Evolutionary conservation across 2,888 invertebrate species (phyloP).

Genomic region (Apamea crenata): DNA sequence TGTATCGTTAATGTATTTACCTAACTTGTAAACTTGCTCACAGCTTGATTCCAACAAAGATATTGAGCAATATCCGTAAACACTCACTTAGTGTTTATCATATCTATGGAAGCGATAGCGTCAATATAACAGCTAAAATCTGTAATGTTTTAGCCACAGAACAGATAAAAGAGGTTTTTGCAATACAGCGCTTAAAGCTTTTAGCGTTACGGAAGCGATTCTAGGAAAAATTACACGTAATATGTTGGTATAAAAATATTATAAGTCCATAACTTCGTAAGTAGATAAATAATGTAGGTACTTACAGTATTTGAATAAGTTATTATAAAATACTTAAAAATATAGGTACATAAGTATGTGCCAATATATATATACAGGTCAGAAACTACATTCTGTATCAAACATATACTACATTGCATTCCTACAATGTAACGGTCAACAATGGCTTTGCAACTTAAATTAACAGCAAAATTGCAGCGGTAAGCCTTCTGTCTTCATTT

Average conservation of each 20-base stretch:
- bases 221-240: not conserved
- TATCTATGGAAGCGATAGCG: slow-evolving; percentile 32
- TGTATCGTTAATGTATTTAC: slow-evolving; percentile 46
- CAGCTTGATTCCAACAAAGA: slow-evolving; percentile 56
- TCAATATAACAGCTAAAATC: slow-evolving; percentile 27
- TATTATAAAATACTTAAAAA: not conserved
- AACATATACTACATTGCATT: not conserved
- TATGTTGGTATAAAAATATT: not conserved
- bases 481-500: slow-evolving; percentile 25
- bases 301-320: not conserved
- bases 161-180: not conserved
- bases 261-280: not conserved
- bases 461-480: slow-evolving; percentile 9
- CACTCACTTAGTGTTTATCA: slow-evolving; percentile 52
- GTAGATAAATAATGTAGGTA: not conserved
- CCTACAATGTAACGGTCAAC: not conserved
- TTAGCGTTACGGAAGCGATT: slow-evolving; percentile 1
- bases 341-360: not conserved
- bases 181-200: slow-evolving; percentile 15
- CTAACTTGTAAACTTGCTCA: slow-evolving; percentile 46
- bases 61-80: slow-evolving; percentile 55
- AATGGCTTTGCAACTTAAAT: slow-evolving; percentile 6
- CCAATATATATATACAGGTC: not conserved
- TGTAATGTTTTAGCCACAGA: not conserved
- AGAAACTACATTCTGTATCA: not conserved